These are phyloP conservation scores for Leucosticte australis DNA, from an alignment of 2,113 vertebrate genomes.

Conservation along the genomic window DNA sequence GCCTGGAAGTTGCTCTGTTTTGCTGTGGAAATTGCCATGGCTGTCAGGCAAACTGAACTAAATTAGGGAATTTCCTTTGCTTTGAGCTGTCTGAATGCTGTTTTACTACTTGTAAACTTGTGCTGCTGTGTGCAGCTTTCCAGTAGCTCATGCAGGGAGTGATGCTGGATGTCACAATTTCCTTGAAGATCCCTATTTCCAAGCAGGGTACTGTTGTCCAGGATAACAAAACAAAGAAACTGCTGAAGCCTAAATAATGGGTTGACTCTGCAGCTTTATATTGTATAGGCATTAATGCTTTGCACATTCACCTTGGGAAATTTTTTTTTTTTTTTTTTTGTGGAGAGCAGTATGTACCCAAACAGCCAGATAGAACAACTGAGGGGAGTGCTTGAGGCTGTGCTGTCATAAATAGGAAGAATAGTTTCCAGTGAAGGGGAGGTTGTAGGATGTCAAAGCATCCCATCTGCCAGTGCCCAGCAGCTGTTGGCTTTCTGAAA, in stretches of 20 bases:
- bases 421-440: background rate
- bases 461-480: background rate
- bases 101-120: background rate
- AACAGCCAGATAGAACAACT: background rate
- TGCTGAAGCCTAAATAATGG: background rate
- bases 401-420: fast-evolving
- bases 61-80: background rate
- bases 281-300: background rate
- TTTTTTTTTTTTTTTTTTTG: background rate
- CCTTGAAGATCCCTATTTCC: background rate
- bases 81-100: background rate
- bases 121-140: background rate
- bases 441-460: background rate
- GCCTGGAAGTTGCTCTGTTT: background rate
- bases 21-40: background rate
- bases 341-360: background rate
- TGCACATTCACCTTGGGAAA: background rate
- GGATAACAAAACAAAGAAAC: background rate
- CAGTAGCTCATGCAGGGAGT: background rate
- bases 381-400: background rate
- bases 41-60: background rate
- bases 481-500: background rate
- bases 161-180: background rate
- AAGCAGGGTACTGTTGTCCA: background rate
- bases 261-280: background rate